phyloP scores from a whole-genome alignment of 2,888 invertebrate genomes.

The Drosophila anomelani region DNA sequence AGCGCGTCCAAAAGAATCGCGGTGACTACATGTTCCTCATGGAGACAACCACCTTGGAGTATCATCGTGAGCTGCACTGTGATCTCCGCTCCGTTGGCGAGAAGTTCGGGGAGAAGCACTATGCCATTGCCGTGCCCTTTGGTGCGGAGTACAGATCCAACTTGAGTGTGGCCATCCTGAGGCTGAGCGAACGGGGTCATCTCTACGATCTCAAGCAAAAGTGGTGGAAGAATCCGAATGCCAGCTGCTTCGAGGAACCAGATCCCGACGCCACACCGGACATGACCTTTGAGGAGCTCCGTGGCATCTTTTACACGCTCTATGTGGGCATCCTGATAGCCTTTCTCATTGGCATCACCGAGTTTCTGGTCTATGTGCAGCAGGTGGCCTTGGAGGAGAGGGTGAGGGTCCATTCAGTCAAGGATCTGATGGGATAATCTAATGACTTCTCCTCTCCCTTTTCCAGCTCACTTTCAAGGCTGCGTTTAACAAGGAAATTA shows the following conservation, averaged over 20 bases:
- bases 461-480: slow-evolving; percentile 65
- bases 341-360: slow-evolving; percentile 90
- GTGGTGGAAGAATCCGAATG: slow-evolving; percentile 93
- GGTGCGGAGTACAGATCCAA: slow-evolving; percentile 90
- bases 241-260: slow-evolving; percentile 66
- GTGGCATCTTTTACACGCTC: slow-evolving; percentile 95
- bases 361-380: slow-evolving; percentile 93
- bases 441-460: background rate
- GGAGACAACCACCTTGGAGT: slow-evolving; percentile 98
- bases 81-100: slow-evolving; percentile 91
- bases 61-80: slow-evolving; percentile 92
- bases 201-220: slow-evolving; percentile 92
- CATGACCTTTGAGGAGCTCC: slow-evolving; percentile 88
- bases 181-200: slow-evolving; percentile 94
- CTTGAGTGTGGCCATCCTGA: slow-evolving; percentile 95
- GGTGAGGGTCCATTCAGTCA: slow-evolving; percentile 84
- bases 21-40: slow-evolving; percentile 96
- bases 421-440: background rate
- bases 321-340: slow-evolving; percentile 90
- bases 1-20: slow-evolving; percentile 90
- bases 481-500: slow-evolving; percentile 70
- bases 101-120: slow-evolving; percentile 95
- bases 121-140: slow-evolving; percentile 96
- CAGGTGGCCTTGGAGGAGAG: slow-evolving; percentile 91
- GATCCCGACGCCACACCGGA: slow-evolving; percentile 63